Conservation (phyloP, 2,888 invertebrate genomes). For the Operophtera brumata region DNA sequence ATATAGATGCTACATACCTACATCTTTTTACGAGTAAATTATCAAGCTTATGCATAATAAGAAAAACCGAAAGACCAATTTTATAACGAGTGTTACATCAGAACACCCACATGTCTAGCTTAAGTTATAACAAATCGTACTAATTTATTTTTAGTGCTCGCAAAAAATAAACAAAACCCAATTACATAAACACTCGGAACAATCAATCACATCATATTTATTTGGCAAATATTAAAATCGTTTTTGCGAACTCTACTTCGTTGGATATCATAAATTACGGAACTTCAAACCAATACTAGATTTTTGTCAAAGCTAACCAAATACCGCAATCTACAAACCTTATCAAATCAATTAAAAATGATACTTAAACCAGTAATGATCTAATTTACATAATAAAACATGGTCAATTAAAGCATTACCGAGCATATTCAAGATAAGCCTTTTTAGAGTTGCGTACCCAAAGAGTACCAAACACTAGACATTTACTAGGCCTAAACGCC, state of each 20-base stretch:
- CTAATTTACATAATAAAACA: slow-evolving; percentile 25
- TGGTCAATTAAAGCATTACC: slow-evolving; percentile 8
- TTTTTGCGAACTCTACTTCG: slow-evolving; percentile 23
- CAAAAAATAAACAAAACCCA: slow-evolving; percentile 7
- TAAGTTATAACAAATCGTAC: neutral
- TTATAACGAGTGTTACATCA: neutral
- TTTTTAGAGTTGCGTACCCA: slow-evolving; percentile 5
- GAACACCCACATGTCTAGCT: neutral
- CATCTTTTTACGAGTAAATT: no score
- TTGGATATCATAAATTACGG: slow-evolving; percentile 11
- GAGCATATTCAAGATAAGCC: slow-evolving; percentile 9
- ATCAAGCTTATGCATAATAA: no score
- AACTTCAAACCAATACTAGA: slow-evolving; percentile 18
- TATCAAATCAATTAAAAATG: slow-evolving; percentile 28
- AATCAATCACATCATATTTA: slow-evolving; percentile 9
- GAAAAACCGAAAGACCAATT: slow-evolving; percentile 1
- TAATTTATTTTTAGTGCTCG: neutral
- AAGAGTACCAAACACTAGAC: no score
- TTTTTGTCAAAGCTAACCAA: slow-evolving; percentile 26
- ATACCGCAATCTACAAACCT: slow-evolving; percentile 5
- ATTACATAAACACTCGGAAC: slow-evolving; percentile 8
- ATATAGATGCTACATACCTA: no score
- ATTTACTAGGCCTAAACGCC: no score
- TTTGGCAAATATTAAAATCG: neutral
- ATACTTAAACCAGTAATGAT: slow-evolving; percentile 7